Evolutionary conservation across 2,113 vertebrate genomes (phyloP), one percentile per base, ranked within the genome.

Genomic region (Natator depressus): DNA sequence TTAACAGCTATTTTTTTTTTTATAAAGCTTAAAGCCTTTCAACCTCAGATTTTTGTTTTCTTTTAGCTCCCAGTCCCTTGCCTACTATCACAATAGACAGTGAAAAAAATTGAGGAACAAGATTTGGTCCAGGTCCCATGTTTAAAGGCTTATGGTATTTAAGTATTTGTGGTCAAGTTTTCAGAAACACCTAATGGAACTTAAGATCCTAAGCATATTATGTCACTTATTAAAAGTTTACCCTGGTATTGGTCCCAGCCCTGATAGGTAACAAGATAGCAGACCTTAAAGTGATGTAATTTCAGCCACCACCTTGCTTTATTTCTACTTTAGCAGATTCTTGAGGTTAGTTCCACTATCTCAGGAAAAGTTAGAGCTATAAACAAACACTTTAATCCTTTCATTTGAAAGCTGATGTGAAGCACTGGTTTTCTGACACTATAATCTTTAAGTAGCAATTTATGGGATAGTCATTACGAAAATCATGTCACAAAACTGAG

Each of bases 231-330:
- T 55, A 2, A 29, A 5, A 51, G 6, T 92, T 9, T 1, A 46
- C 9, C 49, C 50, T 24, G 19, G 53, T 65, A 2, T 1, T 42
- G 57, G 6, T 1, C 80, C 5, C 2, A 1, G 27, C 17, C 89
- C 55, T 47, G 0, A 0, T 54, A 54, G 75, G 85, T 54, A 69
- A 69, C 35, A 69, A 72, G 50, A 90, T 16, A 0, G 2, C 4
- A 42, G 31, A 57, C 29, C 84, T 50, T 4, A 11, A 42, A 20
- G 0, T 42, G 4, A 0, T 82, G 27, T 4, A 4, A 35, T 11
- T 22, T 2, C 87, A 83, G 38, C 16, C 62, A 5, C 0, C 4
- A 17, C 38, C 50, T 62, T 50, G 53, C 54, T 42, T 50, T 69
- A 35, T 89, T 62, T 25, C 80, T 79, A 0, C 54, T 79, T 49